These are phyloP conservation scores for Mesitornis unicolor DNA, from an alignment of 2,113 vertebrate genomes.

Conservation along the genomic window DNA sequence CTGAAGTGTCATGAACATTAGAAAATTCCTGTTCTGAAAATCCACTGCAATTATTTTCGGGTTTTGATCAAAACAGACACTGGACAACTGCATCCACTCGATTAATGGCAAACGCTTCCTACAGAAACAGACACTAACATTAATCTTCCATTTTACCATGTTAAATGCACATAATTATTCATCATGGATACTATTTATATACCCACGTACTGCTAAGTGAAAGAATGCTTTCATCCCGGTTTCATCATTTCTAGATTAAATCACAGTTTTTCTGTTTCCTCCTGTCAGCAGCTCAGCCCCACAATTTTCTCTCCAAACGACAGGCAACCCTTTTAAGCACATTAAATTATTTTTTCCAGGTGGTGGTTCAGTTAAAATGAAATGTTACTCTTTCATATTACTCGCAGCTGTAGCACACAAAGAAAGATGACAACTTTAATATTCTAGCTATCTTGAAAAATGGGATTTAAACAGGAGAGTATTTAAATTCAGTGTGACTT, in stretches of 20 bases:
- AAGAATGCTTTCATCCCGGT: slow-evolving; percentile 52
- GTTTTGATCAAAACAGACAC: not conserved
- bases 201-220: slow-evolving; percentile 3
- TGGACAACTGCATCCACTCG: not conserved
- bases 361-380: slow-evolving; percentile 40
- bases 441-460: not conserved
- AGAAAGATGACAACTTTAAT: not conserved
- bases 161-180: slow-evolving; percentile 19
- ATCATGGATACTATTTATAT: slow-evolving; percentile 5
- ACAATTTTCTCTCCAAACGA: slow-evolving; percentile 53
- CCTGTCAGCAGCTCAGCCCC: slow-evolving; percentile 40
- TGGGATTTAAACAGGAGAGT: not conserved
- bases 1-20: rapidly evolving
- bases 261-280: slow-evolving; percentile 37
- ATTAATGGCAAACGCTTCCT: not conserved
- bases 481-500: not conserved
- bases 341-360: slow-evolving; percentile 55
- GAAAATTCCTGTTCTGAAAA: not conserved
- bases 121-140: not conserved
- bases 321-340: slow-evolving; percentile 38
- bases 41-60: not conserved
- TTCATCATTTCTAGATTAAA: slow-evolving; percentile 54
- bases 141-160: slow-evolving; percentile 8
- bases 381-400: not conserved
- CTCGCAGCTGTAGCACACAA: not conserved